Percentiles rank a stretch among this genome's conserved stretches.
phyloP scores from a whole-genome alignment of 2,113 vertebrate species.

The Raja brachyura region DNA sequence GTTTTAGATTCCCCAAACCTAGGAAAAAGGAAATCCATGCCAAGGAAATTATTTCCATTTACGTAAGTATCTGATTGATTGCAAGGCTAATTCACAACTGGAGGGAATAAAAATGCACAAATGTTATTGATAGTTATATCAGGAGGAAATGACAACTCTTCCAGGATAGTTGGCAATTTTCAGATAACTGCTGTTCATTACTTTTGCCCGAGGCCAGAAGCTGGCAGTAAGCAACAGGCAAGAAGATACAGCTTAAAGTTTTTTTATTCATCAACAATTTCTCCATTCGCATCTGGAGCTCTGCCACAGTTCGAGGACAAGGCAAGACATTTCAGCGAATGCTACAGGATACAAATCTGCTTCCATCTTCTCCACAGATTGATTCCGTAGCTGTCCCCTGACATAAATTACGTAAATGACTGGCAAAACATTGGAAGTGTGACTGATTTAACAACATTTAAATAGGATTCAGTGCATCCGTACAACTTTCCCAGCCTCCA shows the following conservation, averaged over 20 bases:
- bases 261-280: background rate
- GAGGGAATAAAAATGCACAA: background rate
- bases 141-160: background rate
- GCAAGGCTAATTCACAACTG: background rate
- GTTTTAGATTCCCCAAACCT: too few relatives aligned
- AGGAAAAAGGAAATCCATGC: too few relatives aligned
- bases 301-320: background rate
- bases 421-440: background rate
- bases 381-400: background rate
- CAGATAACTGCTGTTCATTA: background rate
- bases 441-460: background rate
- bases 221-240: background rate
- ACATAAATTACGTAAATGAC: background rate
- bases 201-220: background rate
- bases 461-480: background rate
- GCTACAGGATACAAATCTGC: background rate
- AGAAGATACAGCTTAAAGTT: background rate
- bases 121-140: background rate
- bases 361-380: background rate
- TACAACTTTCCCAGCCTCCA: slow-evolving; percentile 4
- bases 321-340: background rate
- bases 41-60: too few relatives aligned
- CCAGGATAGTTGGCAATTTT: background rate
- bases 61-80: too few relatives aligned
- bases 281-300: background rate